Base-by-base conservation (phyloP, 1,140 invertebrate genomes). In the Colletes latitarsis region DNA sequence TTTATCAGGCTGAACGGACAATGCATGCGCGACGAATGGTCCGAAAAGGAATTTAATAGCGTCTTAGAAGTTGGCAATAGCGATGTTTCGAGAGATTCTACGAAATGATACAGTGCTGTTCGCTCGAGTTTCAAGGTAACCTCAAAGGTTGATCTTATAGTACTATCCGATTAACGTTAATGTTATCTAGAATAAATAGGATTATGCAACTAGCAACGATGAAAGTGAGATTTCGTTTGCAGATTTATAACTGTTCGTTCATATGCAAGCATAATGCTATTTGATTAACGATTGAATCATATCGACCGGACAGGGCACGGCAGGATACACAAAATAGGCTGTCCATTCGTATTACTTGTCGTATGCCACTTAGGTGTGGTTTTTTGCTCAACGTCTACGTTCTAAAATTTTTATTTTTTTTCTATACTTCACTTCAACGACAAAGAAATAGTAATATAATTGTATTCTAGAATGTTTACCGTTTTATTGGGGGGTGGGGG, bases 281-380 rank as follows among this genome's bases (percentile, higher is more conserved):
- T 43, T 81, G 83, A 85, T 85, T 30, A 62, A 83, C 30, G 62
- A 71, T 70, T 58, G 77, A 67, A 79, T 71, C 53, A 55, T 67
- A 39, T 14, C 21, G 49, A 87, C 85, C 85, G 85, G 85, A 87
- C 84, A 62, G 64, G 87, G 87, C 86, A 82, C 86, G 87, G 79
- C 86, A 88, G 86, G 87, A 88, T 88, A 85, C 72, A 76, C 82
- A 69, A 85, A 82, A 82, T 85, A 85, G 58, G 30, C 39, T 81
- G 78, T 60, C 58, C 62, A 57, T 60, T 81, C 53, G 74, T 68
- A 85, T 80, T 86, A 85, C 74, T n/a, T 72, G 62, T 75, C 72
- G 53, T 69, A 64, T 68, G 30, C 71, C 57, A 15, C 17, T 68
- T 84, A 82, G 84, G 83, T 86, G 84, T 53, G 83, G 84, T 82